Base-by-base conservation (phyloP, 1,140 invertebrate genomes). In the Cataglyphis hispanica region DNA sequence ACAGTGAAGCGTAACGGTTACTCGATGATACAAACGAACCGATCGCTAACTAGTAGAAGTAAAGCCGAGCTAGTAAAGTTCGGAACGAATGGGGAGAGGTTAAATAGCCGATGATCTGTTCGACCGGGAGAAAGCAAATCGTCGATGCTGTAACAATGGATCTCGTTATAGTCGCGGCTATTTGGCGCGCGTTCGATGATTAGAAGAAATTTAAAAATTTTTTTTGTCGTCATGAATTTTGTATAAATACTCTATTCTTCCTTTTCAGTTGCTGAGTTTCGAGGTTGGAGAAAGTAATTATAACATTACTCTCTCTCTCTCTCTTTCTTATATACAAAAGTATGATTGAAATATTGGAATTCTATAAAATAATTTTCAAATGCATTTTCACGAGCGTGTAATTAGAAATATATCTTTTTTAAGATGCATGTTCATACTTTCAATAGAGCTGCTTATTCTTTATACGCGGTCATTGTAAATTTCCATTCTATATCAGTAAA, bases 1-100 rank as follows among this genome's bases (percentile, higher is more conserved):
- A n/a, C 64, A 25, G 19, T 34, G 61, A 40, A 69, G 77, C 77
- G 64, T 69, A 61, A 81, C 64, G 63, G 16, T 80, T 80, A 43
- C 50, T 60, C 16, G 56, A 27, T 43, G 43, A 37, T 37, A 64
- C 43, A 37, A 60, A 50, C 70, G 27, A 56, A 63, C 11, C 40
- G 56, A 16, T 84, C 60, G 70, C 43, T 40, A 53, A 40, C 50
- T 60, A 40, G 31, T 61, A 58, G 53, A 37, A 27, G 22, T 31
- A 84, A 84, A 50, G 19, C 19, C 13, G 1, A 43, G 19, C 53
- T 76, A 27, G 58, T 40, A 6, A 63, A 76, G 13, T 64, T 50
- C 40, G 16, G 10, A 63, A 25, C n/a, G 46, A 76, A 74, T 25
- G 43, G 25, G 60, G 53, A 37, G 16, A 75, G 46, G 43, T 84